These are phyloP conservation scores for Thelaira solivaga DNA, from an alignment of 2,888 invertebrate genomes.

Conservation along the genomic window DNA sequence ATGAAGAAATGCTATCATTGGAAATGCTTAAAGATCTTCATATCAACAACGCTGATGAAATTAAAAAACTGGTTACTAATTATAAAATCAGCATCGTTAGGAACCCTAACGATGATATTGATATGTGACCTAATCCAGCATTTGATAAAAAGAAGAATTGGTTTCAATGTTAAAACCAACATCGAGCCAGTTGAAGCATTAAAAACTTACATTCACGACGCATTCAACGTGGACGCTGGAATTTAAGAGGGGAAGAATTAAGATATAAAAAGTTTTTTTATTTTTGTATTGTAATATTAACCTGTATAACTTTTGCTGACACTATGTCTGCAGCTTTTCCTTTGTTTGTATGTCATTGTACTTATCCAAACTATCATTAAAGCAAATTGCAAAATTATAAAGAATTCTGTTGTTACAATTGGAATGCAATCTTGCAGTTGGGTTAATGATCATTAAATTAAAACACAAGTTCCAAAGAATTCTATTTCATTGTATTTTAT, in stretches of 20 bases:
- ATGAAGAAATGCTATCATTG: not conserved
- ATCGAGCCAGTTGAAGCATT: no score
- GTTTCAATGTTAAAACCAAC: not conserved
- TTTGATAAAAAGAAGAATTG: not conserved
- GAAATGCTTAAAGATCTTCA: slow-evolving; percentile 9
- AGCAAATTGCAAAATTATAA: not conserved
- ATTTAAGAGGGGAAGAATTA: slow-evolving; percentile 11
- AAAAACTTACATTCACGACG: not conserved
- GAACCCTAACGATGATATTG: not conserved
- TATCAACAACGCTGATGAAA: not conserved
- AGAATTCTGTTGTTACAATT: not conserved
- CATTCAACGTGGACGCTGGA: slow-evolving; percentile 11
- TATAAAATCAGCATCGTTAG: not conserved
- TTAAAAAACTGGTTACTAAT: not conserved
- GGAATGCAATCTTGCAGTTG: not conserved
- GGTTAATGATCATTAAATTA: not conserved
- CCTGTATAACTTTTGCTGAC: not conserved
- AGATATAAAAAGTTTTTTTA: not conserved
- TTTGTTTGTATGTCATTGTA: not conserved
- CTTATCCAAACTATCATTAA: not conserved
- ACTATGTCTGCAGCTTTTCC: not conserved
- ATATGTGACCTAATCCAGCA: not conserved
- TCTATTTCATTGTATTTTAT: not conserved
- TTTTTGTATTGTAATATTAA: not conserved
- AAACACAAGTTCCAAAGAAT: not conserved